Percentiles rank a stretch among this genome's conserved stretches.
These are phyloP conservation scores for Oceanites oceanicus DNA, from an alignment of 2,113 vertebrate species.

Conservation along the genomic window DNA sequence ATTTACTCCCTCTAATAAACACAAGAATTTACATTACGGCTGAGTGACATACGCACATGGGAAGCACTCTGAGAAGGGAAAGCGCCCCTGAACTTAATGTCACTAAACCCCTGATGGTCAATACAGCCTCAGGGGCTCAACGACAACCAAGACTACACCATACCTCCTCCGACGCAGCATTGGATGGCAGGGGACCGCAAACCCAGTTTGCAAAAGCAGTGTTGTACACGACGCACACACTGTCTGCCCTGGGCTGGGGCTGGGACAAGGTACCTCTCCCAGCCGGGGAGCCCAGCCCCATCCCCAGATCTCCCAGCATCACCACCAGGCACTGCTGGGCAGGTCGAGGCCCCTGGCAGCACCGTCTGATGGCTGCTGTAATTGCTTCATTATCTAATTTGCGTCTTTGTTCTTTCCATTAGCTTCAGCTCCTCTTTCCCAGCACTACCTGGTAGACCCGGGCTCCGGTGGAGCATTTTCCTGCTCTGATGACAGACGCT, in stretches of 20 bases:
- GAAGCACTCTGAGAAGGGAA: background rate
- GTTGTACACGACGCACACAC: fast-evolving
- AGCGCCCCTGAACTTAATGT: background rate
- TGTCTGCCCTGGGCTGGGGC: background rate
- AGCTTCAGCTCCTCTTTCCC: background rate
- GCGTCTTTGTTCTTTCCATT: background rate
- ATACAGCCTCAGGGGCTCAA: background rate
- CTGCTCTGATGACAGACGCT: background rate
- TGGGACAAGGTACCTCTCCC: background rate
- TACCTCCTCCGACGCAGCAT: fast-evolving
- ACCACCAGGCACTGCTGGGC: background rate
- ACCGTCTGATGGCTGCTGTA: background rate
- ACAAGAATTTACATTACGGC: background rate
- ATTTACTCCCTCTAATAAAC: slow-evolving; percentile 16
- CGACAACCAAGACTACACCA: background rate
- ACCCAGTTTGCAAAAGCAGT: background rate
- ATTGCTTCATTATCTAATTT: background rate
- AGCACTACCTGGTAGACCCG: background rate
- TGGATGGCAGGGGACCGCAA: background rate
- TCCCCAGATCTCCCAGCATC: background rate
- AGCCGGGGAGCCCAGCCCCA: background rate
- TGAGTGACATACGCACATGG: background rate
- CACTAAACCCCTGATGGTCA: fast-evolving
- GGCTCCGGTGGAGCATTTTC: background rate
- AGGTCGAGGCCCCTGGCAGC: background rate